These are phyloP conservation scores for Acrocephalus scirpaceus DNA, from an alignment of 2,797 vertebrate species.

Conservation along the genomic window DNA sequence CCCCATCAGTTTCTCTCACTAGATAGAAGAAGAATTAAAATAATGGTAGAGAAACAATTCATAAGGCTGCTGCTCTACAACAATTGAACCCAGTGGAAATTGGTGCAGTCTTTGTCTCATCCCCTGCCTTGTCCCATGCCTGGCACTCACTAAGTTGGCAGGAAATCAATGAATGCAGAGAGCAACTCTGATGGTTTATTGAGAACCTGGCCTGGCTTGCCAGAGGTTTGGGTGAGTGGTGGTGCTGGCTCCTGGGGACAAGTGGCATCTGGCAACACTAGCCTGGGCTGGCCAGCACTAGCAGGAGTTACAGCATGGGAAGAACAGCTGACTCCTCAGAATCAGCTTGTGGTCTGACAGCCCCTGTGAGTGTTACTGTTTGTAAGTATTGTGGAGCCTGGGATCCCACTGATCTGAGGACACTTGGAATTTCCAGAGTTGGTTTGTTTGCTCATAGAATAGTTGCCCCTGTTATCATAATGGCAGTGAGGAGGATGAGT, in stretches of 20 bases:
- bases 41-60: neutral
- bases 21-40: neutral
- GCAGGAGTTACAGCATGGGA: neutral
- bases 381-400: neutral
- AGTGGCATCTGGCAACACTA: neutral
- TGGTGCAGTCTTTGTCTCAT: neutral
- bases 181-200: neutral
- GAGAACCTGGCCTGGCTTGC: neutral
- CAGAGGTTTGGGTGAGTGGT: neutral
- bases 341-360: neutral
- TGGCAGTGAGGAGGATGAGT: accelerated
- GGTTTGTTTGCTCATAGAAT: neutral
- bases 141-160: neutral
- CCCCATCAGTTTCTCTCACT: neutral
- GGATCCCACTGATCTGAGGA: neutral
- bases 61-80: neutral
- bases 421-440: neutral
- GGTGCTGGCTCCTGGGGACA: neutral
- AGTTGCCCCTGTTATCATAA: neutral
- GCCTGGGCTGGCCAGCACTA: neutral
- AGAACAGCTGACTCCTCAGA: neutral
- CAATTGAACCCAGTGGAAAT: neutral
- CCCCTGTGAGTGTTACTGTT: neutral
- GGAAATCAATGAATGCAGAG: neutral
- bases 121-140: neutral